Base-by-base conservation (phyloP, 2,888 invertebrate species). In the Drosophila robusta region DNA sequence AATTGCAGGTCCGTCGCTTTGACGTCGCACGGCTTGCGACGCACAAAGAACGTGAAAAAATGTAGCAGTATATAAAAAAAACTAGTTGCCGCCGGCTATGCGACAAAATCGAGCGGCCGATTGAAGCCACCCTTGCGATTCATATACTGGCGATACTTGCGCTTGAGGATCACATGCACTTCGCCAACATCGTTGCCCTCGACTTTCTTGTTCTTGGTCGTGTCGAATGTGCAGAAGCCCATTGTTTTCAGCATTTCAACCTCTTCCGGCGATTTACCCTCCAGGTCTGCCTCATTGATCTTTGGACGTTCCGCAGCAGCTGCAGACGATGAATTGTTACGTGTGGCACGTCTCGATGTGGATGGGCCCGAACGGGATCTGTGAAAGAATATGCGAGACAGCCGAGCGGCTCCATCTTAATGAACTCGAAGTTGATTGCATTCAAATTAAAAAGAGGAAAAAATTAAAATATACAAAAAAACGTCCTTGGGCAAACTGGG, bases 61-160 rank as follows among this genome's bases (percentile, higher is more conserved):
- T 62, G 68, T 82, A 86, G 86, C 80, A 83, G 69, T 74, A 49
- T 58, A 32, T 41, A 34, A 49, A 76, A 65, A 65, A 78, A 76
- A 76, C 62, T 57, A 66, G 70, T 73, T 60, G 69, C 55, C 51
- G 69, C 52, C 41, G 65, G 83, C 87, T 92, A 98, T 77, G 98
- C 98, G 76, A 99, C 98, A 93, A 98, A 98, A 93, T 99, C 99
- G 75, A 99, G 93, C 41, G 99, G 99, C 90, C 99, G 94, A 93
- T 99, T 99, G 93, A 99, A 99, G 58, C 99, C 99, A 73, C 99
- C 99, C 93, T 98, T 98, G 71, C 99, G 95, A 93, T 99, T 99
- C 99, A 99, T 99, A 91, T 99, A 99, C 93, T 99, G 99, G 86
- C 99, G 95, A 92, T 98, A 99, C 93, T 98, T 98, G 86, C 99